Evolutionary conservation across 35 echinoderm and acorn worm species (phyloP).

Genomic region (Anneissia japonica): DNA sequence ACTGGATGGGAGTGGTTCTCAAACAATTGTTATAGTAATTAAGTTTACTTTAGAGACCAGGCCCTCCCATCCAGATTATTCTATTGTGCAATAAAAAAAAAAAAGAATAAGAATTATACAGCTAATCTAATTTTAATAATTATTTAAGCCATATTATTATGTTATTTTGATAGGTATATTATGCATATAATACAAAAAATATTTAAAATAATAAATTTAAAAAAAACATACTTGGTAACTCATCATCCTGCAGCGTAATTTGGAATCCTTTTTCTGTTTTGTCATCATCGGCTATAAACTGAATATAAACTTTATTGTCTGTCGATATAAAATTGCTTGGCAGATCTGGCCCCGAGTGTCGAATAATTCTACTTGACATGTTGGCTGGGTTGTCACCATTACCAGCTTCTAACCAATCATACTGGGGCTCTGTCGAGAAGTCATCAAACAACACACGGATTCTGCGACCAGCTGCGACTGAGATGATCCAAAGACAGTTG

Average conservation of each 20-base stretch:
- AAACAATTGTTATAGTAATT: no score
- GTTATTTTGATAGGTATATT: no score
- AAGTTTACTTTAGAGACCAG: no score
- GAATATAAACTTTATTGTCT: constrained; percentile 49
- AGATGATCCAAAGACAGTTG: constrained; percentile 54
- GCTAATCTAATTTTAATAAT: no score
- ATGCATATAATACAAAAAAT: no score
- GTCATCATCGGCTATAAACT: constrained; percentile 53
- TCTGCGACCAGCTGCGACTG: constrained; percentile 24
- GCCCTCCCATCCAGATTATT: no score
- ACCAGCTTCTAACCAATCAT: constrained; percentile 65
- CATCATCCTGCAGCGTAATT: constrained; percentile 65
- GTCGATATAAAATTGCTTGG: constrained; percentile 72
- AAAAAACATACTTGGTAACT: constrained; percentile 43
- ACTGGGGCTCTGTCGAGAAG: constrained; percentile 59
- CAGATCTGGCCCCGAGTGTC: constrained; percentile 34
- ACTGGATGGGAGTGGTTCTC: no score
- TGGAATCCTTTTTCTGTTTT: constrained; percentile 54
- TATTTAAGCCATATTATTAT: no score
- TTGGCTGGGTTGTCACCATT: constrained; percentile 46
- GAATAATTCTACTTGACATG: constrained; percentile 8
- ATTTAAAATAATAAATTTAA: not conserved
- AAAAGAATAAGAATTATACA: no score
- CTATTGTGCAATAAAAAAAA: no score
- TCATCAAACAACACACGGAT: constrained; percentile 65